Percentiles rank a stretch among this genome's conserved stretches.
Evolutionary conservation across 1,140 invertebrate genomes (phyloP).

Genomic region (Melipona quadrifasciata): DNA sequence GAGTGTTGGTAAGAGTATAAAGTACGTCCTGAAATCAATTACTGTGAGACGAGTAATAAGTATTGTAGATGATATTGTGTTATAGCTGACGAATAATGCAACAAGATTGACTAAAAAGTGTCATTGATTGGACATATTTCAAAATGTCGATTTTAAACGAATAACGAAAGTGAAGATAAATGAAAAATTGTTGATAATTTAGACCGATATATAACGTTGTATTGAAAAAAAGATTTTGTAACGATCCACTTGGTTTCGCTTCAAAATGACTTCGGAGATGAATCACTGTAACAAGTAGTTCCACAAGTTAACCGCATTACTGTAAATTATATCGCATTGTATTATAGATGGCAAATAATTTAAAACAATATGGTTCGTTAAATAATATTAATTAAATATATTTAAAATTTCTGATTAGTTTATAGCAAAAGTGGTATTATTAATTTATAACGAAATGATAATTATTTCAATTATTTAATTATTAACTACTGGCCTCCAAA

Average conservation of each 20-base stretch:
- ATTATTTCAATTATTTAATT: too few species aligned
- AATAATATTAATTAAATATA: neutral
- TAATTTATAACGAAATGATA: neutral
- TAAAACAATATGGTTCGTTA: neutral
- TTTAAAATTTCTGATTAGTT: neutral
- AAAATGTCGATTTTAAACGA: neutral
- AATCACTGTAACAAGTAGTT: too few species aligned
- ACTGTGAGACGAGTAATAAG: neutral
- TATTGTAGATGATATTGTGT: neutral
- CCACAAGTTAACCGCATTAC: too few species aligned
- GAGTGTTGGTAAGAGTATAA: constrained; percentile 23
- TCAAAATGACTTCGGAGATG: too few species aligned
- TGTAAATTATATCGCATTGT: neutral
- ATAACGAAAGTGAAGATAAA: neutral
- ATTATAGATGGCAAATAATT: neutral
- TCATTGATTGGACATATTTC: neutral
- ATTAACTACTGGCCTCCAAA: too few species aligned
- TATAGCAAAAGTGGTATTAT: neutral
- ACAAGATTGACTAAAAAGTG: neutral
- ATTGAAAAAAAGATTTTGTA: too few species aligned
- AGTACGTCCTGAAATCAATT: constrained; percentile 36
- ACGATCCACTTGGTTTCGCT: too few species aligned
- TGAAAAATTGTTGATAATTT: too few species aligned
- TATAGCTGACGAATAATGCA: neutral
- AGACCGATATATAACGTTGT: too few species aligned